Conservation (phyloP, 2,113 vertebrate genomes). For the Trematomus loennbergii region DNA sequence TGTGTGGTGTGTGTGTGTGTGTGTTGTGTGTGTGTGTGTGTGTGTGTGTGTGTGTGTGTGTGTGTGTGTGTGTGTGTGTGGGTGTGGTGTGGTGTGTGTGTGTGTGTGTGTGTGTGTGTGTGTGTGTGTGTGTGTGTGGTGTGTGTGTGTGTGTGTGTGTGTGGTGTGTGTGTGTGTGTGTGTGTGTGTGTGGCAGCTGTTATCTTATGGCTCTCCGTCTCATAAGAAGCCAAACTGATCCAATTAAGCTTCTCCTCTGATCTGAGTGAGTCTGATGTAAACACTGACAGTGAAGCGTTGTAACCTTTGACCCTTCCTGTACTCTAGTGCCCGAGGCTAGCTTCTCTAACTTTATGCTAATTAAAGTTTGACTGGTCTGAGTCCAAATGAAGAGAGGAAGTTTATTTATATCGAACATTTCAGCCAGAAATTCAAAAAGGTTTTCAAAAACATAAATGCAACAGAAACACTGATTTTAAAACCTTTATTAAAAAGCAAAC, state of each 20-base stretch:
- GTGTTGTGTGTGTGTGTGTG: constrained; percentile 4
- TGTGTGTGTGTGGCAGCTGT: constrained; percentile 60
- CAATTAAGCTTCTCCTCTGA: constrained; percentile 46
- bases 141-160: too few species aligned
- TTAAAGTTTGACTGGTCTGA: too few species aligned
- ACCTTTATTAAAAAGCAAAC: too few species aligned
- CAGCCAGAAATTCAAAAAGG: too few species aligned
- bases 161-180: not conserved
- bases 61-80: constrained; percentile 1
- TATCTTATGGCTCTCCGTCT: constrained; percentile 61
- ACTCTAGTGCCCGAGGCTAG: too few species aligned
- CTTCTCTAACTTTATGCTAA: too few species aligned
- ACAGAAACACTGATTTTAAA: too few species aligned
- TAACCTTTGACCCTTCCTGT: too few species aligned
- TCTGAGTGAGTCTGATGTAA: constrained; percentile 38
- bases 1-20: not conserved
- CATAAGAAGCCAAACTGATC: constrained; percentile 57
- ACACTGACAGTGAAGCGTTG: constrained; percentile 3
- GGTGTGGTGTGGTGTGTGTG: constrained; percentile 24
- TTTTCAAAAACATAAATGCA: too few species aligned
- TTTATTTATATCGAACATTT: too few species aligned
- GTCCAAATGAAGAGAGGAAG: too few species aligned
- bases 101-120: not conserved
- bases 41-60: not conserved
- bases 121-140: constrained; percentile 3